Percentiles rank a stretch among this genome's conserved stretches.
phyloP scores from a whole-genome alignment of 2,888 invertebrate genomes.

The Toxonevra muliebris region DNA sequence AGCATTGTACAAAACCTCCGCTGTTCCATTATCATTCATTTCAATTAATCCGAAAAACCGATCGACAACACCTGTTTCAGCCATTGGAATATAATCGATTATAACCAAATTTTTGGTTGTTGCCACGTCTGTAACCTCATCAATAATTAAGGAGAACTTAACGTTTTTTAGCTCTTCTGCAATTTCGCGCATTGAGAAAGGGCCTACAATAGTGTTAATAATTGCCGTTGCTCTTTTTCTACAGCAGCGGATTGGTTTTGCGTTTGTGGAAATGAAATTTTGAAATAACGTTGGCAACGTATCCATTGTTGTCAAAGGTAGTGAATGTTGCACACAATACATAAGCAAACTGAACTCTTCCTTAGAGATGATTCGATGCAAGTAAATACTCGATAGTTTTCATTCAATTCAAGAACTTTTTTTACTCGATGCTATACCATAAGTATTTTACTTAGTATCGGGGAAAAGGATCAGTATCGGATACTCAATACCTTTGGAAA shows the following conservation, averaged over 20 bases:
- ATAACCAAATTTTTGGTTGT: constrained; percentile 1
- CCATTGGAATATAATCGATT: not conserved
- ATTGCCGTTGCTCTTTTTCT: not conserved
- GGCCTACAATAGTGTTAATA: not conserved
- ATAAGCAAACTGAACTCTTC: not conserved
- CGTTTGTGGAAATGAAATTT: not conserved
- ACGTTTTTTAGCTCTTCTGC: not conserved
- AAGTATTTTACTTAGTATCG: too few species aligned
- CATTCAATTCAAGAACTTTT: too few species aligned
- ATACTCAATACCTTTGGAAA: too few species aligned
- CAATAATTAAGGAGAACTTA: constrained; percentile 1
- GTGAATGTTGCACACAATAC: not conserved
- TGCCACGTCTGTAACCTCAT: not conserved
- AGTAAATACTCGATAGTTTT: too few species aligned
- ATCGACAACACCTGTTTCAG: not conserved
- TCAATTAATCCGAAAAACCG: not conserved
- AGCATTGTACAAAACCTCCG: not conserved
- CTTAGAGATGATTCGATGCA: too few species aligned
- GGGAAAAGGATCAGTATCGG: too few species aligned
- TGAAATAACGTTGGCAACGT: not conserved
- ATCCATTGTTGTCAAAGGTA: not conserved
- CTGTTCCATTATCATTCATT: not conserved
- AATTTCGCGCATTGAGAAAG: not conserved
- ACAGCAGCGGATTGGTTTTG: not conserved
- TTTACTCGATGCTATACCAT: too few species aligned